Base-by-base conservation (phyloP, 2,888 invertebrate species). In the Drosophila anomalata region DNA sequence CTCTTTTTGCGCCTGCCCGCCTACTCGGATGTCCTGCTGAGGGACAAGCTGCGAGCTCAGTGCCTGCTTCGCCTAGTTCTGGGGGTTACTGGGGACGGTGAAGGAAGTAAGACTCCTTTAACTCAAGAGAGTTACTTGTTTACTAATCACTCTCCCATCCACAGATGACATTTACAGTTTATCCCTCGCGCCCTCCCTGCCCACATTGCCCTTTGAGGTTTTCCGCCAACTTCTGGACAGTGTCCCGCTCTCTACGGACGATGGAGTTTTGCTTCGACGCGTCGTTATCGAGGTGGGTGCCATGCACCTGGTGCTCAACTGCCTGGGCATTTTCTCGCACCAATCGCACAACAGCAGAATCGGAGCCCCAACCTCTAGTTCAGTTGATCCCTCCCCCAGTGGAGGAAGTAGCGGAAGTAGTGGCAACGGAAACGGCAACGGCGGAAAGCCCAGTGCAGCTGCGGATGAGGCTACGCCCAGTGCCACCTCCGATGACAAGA, bases 11-110 rank as follows among this genome's bases (percentile, higher is more conserved):
- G 97, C 78, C 92, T 98, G 81, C 97, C 97, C 0, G 96, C 97
- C 2, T 98, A 98, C 90, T 97, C 98, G 0, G 97, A 97, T 90
- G 96, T 97, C 46, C 91, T 98, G 73, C 93, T 98, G 26, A 94
- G 95, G 77, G 97, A 97, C 90, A 95, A 96, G 82, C 94, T 96
- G 76, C 94, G 96, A 73, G 98, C 98, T 0, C 95, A 97, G 86
- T 97, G 97, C 90, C 93, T 98, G 71, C 92, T 98, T 74, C 93
- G 98, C 5, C 93, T 98, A 53, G 96, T 97, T 36, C 93, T 98
- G 20, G 98, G 98, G 22, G 97, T 97, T 6, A 96, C 96, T 2
- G 97, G 97, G 85, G 97, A 98, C 89, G 97, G 97, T 50, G 97
- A 97, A 92, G 97, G 97, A 90, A 95, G 96, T 95, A 86, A 92